Conservation (phyloP, 1,140 invertebrate genomes). For the Theocolax elegans region DNA sequence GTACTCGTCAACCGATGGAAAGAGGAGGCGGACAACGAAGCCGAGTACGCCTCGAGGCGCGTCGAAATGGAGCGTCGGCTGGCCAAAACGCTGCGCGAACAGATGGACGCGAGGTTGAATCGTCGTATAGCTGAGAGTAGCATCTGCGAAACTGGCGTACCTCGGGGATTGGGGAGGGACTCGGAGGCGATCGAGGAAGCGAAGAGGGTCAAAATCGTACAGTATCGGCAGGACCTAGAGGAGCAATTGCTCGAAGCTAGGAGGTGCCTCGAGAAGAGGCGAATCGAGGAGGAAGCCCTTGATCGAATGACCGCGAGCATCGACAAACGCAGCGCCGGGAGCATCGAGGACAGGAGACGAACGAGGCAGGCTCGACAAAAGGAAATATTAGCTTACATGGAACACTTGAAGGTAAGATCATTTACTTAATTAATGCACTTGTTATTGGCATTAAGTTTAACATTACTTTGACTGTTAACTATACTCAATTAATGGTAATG, state of each 20-base stretch:
- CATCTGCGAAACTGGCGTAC: too few species aligned
- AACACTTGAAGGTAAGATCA: conserved; percentile 13
- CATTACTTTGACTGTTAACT: too few species aligned
- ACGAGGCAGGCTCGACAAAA: background rate
- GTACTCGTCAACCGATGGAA: background rate
- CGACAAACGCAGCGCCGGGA: background rate
- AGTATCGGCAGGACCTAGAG: conserved; percentile 4
- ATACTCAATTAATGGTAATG: too few species aligned
- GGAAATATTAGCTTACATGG: conserved; percentile 8
- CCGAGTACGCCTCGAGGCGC: background rate
- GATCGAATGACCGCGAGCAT: background rate
- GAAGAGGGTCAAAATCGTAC: background rate
- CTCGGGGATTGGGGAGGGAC: too few species aligned
- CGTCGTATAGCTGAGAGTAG: background rate
- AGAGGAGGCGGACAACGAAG: background rate
- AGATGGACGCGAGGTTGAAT: conserved; percentile 3
- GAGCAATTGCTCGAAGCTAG: background rate
- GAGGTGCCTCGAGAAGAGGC: background rate
- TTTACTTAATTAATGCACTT: too few species aligned
- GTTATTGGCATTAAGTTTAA: too few species aligned
- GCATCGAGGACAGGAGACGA: background rate
- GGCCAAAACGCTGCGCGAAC: background rate
- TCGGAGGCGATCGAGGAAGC: too few species aligned
- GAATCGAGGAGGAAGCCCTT: conserved; percentile 5
- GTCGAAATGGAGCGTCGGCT: background rate